Evolutionary conservation across 1,140 invertebrate genomes (phyloP), one percentile per base, ranked within the genome.

Genomic region (Marisa cornuarietis): DNA sequence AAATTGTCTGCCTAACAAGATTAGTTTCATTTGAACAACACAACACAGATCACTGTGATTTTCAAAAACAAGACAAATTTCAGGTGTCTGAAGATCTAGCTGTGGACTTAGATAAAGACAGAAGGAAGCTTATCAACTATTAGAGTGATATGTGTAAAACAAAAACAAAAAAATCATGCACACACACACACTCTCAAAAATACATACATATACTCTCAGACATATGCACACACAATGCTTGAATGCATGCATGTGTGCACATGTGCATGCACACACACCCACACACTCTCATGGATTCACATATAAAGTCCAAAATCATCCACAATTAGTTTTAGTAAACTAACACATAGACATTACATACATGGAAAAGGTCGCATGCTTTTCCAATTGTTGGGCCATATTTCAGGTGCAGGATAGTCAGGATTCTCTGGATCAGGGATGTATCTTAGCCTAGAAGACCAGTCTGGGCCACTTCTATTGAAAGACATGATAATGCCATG

Each of bases 351-450:
- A 58, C 26, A 78, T 31, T 73, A 85, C 86, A 84, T 83, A 88
- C 86, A 87, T 54, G 87, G 87, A 75, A 83, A 88, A n/a, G 86
- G 85, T 79, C 87, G 76, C 84, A 88, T 88, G 26, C 83, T 79
- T 72, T 85, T 83, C 87, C 87, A 88, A 83, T 87, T 89, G 66
- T 87, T 84, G 61, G 85, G 85, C 81, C 87, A 89, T 26, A 88
- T 88, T 81, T 89, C 88, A 65, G 83, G 82, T 24, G 88, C 86
- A 31, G 87, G 86, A 63, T 88, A 88, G 62, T 88, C 83, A 0
- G 84, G 83, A 31, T 87, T 85, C 71, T 85, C 76, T 76, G 86
- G 86, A 52, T 84, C 78, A 18, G 85, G 84, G 51, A 89, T 82
- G 63, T 86, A 88, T 73, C 84, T 85, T 14, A 89, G 78, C 63